Base-by-base conservation (phyloP, 2,797 vertebrate genomes). In the Micromesistius poutassou region DNA sequence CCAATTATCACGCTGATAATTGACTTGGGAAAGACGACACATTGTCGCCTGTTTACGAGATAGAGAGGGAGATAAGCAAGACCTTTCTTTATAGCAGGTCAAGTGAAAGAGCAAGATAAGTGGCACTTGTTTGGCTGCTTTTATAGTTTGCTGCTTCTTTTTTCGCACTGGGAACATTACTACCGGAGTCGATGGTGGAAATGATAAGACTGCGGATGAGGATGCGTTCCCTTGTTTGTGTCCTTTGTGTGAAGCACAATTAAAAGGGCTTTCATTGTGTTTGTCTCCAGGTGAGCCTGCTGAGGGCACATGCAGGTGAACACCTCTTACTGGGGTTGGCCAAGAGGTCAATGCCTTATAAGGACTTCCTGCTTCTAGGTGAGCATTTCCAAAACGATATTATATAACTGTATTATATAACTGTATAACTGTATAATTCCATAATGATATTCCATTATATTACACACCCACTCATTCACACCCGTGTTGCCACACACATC, bases 291-390 rank as follows among this genome's bases (percentile, higher is more conserved):
- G 98, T 99, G 91, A 97, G 97, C n/a, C 87, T 99, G 92, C 94
- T 99, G 91, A 93, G 97, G 89, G 97, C 98, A 82, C 97, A 99
- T 0, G 98, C 98, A 1, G 98, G 98, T 0, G 98, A 99, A 73
- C 98, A 99, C 87, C 95, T 99, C 80, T 88, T 99, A 80, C 94
- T 99, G 0, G 98, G 98, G 82, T 96, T 91, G 86, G 95, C 97
- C 74, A 99, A 98, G 90, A 94, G 98, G 78, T 99, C 98, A 62
- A 97, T 99, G 96, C 91, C 98, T 10, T 98, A 96, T 93, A 99
- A 99, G 93, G 98, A 99, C 31, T 92, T 98, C 81, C 89, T 99
- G 83, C 91, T 99, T 74, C 93, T 99, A 95, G 98, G 98, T 99
- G 94, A 94, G 86, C 36, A 76, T 36, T 36, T 36, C 35, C 35